These are phyloP conservation scores for Umimayanthus kanabou DNA, from an alignment of 92 coral and sea anemone species.

Conservation along the genomic window DNA sequence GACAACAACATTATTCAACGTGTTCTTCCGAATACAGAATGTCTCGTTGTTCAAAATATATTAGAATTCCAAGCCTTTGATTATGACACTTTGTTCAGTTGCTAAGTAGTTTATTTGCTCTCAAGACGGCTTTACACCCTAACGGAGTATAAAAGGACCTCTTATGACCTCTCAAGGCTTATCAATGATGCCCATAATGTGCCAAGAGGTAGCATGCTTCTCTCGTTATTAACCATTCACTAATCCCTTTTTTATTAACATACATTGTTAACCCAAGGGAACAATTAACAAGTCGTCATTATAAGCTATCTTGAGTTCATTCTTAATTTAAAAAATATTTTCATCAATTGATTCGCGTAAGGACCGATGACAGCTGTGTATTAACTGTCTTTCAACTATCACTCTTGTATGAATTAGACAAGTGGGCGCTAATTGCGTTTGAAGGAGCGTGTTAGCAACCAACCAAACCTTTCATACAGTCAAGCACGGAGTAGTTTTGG, in stretches of 20 bases:
- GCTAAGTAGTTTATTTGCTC: neutral
- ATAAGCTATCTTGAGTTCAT: neutral
- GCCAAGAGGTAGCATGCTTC: neutral
- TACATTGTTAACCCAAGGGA: neutral
- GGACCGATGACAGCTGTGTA: neutral
- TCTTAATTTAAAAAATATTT: neutral
- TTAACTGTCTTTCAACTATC: neutral
- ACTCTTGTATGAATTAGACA: neutral
- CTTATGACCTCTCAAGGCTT: neutral
- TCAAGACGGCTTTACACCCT: neutral
- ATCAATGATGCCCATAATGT: neutral
- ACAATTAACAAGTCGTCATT: constrained; percentile 15
- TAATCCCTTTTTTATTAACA: constrained; percentile 13
- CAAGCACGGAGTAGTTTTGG: neutral
- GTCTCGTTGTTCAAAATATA: neutral
- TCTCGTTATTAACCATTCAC: constrained; percentile 1
- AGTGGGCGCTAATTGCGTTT: neutral
- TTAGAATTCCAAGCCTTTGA: neutral
- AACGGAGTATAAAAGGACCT: neutral
- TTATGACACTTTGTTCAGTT: neutral
- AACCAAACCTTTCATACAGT: neutral
- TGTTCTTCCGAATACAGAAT: no score
- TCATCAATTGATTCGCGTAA: neutral
- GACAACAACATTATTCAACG: no score
- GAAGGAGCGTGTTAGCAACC: neutral